Conservation (phyloP, 92 coral and sea anemone species). For the Umimayanthus chanpuru region DNA sequence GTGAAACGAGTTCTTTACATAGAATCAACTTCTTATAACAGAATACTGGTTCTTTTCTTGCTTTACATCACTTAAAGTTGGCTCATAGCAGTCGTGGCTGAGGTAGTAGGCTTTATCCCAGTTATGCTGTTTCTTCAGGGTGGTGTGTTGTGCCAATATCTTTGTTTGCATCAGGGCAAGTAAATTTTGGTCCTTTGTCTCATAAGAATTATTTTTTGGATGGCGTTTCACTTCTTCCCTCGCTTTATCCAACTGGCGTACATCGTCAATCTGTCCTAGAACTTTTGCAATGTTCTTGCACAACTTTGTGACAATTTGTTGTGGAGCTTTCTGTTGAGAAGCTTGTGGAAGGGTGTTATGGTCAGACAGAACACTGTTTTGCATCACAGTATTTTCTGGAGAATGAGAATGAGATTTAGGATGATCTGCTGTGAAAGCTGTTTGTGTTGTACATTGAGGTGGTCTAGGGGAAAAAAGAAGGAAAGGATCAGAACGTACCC, state of each 20-base stretch:
- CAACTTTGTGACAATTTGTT: slow-evolving; percentile 15
- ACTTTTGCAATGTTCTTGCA: slow-evolving; percentile 35
- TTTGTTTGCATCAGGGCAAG: slow-evolving; percentile 39
- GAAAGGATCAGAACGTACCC: too few species aligned
- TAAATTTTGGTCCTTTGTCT: slow-evolving; percentile 19
- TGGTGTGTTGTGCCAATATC: slow-evolving; percentile 39
- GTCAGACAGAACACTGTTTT: neutral
- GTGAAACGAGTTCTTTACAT: slow-evolving; percentile 41
- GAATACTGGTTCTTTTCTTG: slow-evolving; percentile 40
- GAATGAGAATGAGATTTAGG: too few species aligned
- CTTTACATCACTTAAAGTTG: slow-evolving; percentile 26
- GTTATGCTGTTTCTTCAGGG: slow-evolving; percentile 41
- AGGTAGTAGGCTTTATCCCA: slow-evolving; percentile 46
- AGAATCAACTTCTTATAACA: slow-evolving; percentile 39
- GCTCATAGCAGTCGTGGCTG: slow-evolving; percentile 43
- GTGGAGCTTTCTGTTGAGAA: neutral
- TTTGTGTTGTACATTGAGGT: neutral
- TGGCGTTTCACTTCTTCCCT: slow-evolving; percentile 38
- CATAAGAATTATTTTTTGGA: slow-evolving; percentile 29
- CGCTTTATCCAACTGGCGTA: slow-evolving; percentile 33
- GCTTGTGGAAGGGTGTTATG: neutral
- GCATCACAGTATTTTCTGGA: neutral
- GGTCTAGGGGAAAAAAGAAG: too few species aligned
- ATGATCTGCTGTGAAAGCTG: neutral
- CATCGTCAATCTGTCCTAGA: slow-evolving; percentile 20